These are phyloP conservation scores for Phrynocephalus vlangalii DNA, from an alignment of 2,797 vertebrate genomes.

Conservation along the genomic window DNA sequence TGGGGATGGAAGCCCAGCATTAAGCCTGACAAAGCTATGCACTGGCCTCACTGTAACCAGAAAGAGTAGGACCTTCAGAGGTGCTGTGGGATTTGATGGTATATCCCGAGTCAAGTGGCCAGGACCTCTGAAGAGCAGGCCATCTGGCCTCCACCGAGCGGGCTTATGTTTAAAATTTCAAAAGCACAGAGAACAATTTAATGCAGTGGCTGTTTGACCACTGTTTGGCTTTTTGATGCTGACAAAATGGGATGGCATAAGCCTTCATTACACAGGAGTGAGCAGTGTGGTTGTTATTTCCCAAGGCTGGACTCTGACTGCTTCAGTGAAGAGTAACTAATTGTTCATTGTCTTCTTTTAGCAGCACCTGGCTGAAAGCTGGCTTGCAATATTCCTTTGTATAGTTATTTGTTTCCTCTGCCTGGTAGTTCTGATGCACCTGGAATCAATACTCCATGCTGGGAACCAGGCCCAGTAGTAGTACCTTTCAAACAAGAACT, in stretches of 20 bases:
- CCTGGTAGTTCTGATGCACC: neutral
- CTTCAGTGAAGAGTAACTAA: neutral
- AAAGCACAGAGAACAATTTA: constrained; percentile 17
- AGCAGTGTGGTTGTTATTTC: neutral
- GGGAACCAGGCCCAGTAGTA: neutral
- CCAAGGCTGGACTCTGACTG: neutral
- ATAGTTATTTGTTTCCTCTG: neutral
- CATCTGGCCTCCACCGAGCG: constrained; percentile 11
- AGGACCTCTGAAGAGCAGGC: neutral
- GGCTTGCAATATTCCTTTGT: neutral
- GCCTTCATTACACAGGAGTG: neutral
- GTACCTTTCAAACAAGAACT: neutral
- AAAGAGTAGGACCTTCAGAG: constrained; percentile 25
- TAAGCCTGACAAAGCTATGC: constrained; percentile 39
- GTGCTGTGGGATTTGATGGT: neutral
- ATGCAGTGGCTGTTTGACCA: neutral
- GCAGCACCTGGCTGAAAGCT: neutral
- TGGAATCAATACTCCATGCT: neutral
- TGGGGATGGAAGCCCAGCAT: constrained; percentile 8
- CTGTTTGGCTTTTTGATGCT: neutral
- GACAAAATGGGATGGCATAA: neutral
- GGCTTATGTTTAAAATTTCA: constrained; percentile 31
- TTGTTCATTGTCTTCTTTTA: neutral
- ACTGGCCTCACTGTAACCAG: constrained; percentile 28
- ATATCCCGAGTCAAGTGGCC: neutral